Evolutionary conservation across 2,888 invertebrate species (phyloP).

Genomic region (Danaus chrysippus): DNA sequence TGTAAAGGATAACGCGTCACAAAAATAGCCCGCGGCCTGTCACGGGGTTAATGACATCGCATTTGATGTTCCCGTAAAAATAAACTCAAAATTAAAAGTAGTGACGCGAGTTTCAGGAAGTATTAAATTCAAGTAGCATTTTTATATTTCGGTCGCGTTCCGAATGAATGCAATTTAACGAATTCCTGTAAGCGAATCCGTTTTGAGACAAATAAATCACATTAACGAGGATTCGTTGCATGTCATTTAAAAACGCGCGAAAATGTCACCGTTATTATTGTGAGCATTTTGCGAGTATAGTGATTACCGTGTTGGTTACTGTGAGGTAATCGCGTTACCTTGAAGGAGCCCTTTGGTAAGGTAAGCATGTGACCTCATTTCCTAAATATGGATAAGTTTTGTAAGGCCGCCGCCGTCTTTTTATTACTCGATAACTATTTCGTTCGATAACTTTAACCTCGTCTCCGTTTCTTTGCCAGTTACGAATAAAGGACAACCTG

Average conservation of each 20-base stretch:
- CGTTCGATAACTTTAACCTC: conserved; percentile 31
- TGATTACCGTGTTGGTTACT: conserved; percentile 43
- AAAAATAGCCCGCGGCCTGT: conserved; percentile 40
- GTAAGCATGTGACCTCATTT: conserved; percentile 63
- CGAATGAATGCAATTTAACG: too few species aligned
- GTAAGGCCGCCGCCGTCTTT: conserved; percentile 51
- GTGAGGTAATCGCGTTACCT: conserved; percentile 59
- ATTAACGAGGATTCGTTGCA: background rate
- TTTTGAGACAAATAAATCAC: background rate
- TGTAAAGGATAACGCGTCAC: conserved; percentile 39
- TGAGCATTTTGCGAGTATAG: conserved; percentile 41
- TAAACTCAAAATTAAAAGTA: conserved; percentile 40
- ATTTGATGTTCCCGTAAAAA: conserved; percentile 59
- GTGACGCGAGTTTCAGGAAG: conserved; percentile 47
- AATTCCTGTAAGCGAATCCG: too few species aligned
- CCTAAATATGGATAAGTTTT: conserved; percentile 70
- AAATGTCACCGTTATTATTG: conserved; percentile 11
- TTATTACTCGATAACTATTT: conserved; percentile 34
- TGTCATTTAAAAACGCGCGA: background rate
- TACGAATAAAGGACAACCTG: conserved; percentile 17
- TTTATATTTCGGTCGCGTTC: conserved; percentile 34
- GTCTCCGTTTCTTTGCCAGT: conserved; percentile 26
- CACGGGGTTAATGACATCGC: conserved; percentile 52
- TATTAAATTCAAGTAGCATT: conserved; percentile 45
- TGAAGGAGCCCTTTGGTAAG: conserved; percentile 53